These are phyloP conservation scores for Ostrea edulis DNA, from an alignment of 1,140 invertebrate species.

Conservation along the genomic window DNA sequence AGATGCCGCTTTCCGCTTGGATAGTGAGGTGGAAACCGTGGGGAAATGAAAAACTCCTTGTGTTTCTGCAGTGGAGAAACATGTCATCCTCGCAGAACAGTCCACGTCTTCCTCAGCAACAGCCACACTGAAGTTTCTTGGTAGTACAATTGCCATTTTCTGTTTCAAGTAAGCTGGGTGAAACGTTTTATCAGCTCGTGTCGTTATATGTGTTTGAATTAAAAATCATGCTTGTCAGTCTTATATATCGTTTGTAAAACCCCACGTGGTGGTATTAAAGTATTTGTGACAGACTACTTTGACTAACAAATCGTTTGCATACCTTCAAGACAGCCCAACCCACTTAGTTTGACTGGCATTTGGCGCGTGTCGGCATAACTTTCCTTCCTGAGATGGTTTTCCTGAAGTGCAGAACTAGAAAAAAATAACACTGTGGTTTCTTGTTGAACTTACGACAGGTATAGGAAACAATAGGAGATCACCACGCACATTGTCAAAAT, in stretches of 20 bases:
- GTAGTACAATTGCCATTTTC: constrained; percentile 22
- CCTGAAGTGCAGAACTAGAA: not conserved
- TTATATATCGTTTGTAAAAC: constrained; percentile 23
- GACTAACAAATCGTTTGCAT: constrained; percentile 17
- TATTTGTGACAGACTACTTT: constrained; percentile 21
- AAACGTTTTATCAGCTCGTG: constrained; percentile 9
- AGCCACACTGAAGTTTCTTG: constrained; percentile 26
- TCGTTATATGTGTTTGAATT: not conserved
- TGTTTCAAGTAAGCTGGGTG: not conserved
- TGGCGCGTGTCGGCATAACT: constrained; percentile 36
- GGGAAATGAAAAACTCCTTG: too few relatives aligned
- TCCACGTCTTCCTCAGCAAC: not conserved
- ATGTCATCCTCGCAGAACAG: not conserved
- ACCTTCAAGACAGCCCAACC: not conserved
- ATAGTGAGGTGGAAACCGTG: not conserved
- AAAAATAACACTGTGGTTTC: not conserved
- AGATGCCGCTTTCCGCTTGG: not conserved
- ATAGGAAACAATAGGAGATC: not conserved
- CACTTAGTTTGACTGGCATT: constrained; percentile 26
- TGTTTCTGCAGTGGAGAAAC: not conserved
- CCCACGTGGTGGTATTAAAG: constrained; percentile 21
- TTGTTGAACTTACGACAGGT: not conserved
- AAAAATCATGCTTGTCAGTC: not conserved
- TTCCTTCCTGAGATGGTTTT: not conserved
- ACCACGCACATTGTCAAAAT: constrained; percentile 1